Evolutionary conservation across 2,113 vertebrate species (phyloP).

Genomic region (Epinephelus lanceolatus): DNA sequence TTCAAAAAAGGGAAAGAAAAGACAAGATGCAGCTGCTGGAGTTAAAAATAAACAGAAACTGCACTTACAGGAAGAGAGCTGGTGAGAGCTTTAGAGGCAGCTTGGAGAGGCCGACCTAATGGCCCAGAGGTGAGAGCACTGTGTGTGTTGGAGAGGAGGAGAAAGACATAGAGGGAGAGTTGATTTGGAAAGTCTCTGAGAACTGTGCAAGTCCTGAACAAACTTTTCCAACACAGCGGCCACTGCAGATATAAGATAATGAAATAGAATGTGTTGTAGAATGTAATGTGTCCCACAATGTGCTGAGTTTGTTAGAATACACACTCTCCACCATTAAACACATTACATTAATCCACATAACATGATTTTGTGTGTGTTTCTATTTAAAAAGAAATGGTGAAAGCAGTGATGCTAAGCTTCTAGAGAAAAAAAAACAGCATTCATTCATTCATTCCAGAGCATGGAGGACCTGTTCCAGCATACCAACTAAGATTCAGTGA

Average conservation of each 20-base stretch:
- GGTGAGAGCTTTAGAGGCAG: constrained; percentile 49
- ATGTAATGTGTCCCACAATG: not conserved
- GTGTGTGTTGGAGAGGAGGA: constrained; percentile 2
- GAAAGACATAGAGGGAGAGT: constrained; percentile 6
- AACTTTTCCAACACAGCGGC: constrained; percentile 15
- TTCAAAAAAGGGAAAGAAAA: constrained; percentile 49
- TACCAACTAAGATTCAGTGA: constrained; percentile 36
- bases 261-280: not conserved
- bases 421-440: not conserved
- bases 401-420: not conserved
- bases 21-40: constrained; percentile 68
- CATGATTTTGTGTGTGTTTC: not conserved
- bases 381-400: not conserved
- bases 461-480: constrained; percentile 12
- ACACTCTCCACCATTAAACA: constrained; percentile 6
- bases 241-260: not conserved
- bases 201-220: constrained; percentile 25
- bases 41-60: constrained; percentile 80
- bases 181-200: constrained; percentile 12
- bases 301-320: constrained; percentile 13
- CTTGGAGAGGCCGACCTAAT: constrained; percentile 50
- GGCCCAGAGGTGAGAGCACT: constrained; percentile 52
- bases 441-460: not conserved
- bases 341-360: constrained; percentile 5
- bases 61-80: constrained; percentile 60